Conservation (phyloP, 2,113 vertebrate genomes). For the Ancistrus triradiatus region DNA sequence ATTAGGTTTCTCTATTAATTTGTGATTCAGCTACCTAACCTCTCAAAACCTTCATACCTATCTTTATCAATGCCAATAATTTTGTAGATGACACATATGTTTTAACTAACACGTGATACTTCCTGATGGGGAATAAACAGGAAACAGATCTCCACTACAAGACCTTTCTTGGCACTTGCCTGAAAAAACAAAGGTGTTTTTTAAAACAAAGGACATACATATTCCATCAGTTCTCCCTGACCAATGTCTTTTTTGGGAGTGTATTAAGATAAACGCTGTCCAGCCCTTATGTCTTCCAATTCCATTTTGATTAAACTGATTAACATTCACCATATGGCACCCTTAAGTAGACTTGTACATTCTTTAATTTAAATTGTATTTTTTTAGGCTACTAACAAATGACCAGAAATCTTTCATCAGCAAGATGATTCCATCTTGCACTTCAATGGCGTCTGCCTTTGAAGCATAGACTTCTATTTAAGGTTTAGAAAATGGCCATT, state of each 20-base stretch:
- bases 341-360: too few relatives aligned
- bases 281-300: not conserved
- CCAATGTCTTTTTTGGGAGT: not conserved
- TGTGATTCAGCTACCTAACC: too few relatives aligned
- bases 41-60: too few relatives aligned
- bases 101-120: not conserved
- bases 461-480: not conserved
- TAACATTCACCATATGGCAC: not conserved
- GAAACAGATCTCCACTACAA: not conserved
- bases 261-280: not conserved
- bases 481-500: slow-evolving; percentile 9
- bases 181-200: not conserved
- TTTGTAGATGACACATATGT: not conserved
- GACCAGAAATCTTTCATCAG: slow-evolving; percentile 20
- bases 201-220: slow-evolving; percentile 1
- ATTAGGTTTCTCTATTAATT: too few relatives aligned
- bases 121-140: not conserved
- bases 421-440: not conserved
- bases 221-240: not conserved
- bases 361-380: not conserved
- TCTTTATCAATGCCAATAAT: too few relatives aligned
- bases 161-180: not conserved
- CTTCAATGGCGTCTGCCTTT: slow-evolving; percentile 5
- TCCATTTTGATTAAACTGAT: slow-evolving; percentile 1
- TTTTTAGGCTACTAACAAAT: not conserved